phyloP scores from a whole-genome alignment of 30 jellyfish, hydroid and myxozoan species.

The Clytia hemisphaerica region DNA sequence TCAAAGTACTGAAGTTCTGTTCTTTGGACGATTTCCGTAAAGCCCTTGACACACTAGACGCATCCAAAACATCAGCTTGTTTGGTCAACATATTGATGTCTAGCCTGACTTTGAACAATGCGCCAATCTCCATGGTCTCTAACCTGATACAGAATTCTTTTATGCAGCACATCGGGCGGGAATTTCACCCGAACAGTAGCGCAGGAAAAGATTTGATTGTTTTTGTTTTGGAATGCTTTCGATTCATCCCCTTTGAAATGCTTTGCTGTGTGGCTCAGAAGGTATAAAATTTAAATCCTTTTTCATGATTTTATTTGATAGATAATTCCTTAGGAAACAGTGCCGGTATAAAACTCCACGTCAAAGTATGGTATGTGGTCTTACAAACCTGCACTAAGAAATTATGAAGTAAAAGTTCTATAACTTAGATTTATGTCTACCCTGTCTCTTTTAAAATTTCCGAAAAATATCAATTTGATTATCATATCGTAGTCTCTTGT shows the following conservation, averaged over 20 bases:
- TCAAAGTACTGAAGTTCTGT: conserved; percentile 36
- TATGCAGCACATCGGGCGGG: background rate
- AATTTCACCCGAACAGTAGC: background rate
- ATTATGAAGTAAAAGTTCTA: too few species aligned
- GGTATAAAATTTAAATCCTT: conserved; percentile 17
- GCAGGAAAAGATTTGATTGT: conserved; percentile 6
- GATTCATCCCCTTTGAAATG: conserved; percentile 40
- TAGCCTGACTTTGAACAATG: conserved; percentile 34
- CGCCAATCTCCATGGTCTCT: conserved; percentile 52
- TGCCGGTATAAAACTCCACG: too few species aligned
- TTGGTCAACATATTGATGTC: conserved; percentile 44
- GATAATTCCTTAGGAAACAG: too few species aligned
- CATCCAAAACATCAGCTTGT: conserved; percentile 43
- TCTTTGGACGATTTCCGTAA: conserved; percentile 29
- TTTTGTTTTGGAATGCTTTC: conserved; percentile 51
- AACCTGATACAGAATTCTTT: conserved; percentile 36
- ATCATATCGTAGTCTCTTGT: too few species aligned
- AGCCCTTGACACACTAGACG: conserved; percentile 20
- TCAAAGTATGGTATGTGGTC: too few species aligned
- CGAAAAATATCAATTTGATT: too few species aligned
- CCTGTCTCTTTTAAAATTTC: too few species aligned
- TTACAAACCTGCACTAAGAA: too few species aligned
- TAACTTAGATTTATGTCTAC: too few species aligned
- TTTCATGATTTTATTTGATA: background rate
- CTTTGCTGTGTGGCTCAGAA: conserved; percentile 41